Percentiles rank a stretch among this genome's conserved stretches.
Evolutionary conservation across 2,888 invertebrate genomes (phyloP).

Genomic region (Meloe dianella): DNA sequence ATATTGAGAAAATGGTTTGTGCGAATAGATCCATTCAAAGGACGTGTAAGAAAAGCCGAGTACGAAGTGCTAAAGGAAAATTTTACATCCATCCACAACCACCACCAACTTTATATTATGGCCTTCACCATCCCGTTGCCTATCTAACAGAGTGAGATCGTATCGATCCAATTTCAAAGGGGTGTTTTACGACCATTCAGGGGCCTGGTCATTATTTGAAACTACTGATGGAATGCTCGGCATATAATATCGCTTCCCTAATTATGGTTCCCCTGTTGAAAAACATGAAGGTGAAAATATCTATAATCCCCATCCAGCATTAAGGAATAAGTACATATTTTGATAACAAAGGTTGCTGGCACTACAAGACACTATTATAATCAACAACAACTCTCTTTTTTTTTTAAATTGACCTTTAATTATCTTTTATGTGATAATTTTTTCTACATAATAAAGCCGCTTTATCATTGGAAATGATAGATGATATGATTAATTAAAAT

Average conservation of each 20-base stretch:
- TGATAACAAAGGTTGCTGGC: not conserved
- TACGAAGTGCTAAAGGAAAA: slow-evolving; percentile 32
- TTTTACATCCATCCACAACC: slow-evolving; percentile 28
- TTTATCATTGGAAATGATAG: slow-evolving; percentile 1
- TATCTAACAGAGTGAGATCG: not conserved
- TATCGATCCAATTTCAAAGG: slow-evolving; percentile 18
- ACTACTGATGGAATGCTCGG: not conserved
- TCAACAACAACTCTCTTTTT: not conserved
- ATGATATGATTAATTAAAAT: slow-evolving; percentile 8
- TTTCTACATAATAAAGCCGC: not conserved
- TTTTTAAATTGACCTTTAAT: not conserved
- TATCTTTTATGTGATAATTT: not conserved
- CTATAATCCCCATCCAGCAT: not conserved
- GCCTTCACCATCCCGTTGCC: slow-evolving; percentile 1
- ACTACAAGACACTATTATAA: not conserved
- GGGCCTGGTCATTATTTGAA: slow-evolving; percentile 4
- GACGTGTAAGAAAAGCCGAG: slow-evolving; percentile 31
- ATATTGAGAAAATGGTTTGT: slow-evolving; percentile 18
- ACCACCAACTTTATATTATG: slow-evolving; percentile 1
- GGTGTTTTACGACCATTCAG: slow-evolving; percentile 9
- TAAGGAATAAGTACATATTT: not conserved
- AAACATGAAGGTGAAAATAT: slow-evolving; percentile 2
- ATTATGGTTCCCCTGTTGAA: slow-evolving; percentile 1
- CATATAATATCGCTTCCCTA: not conserved
- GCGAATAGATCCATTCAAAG: slow-evolving; percentile 21